phyloP scores from a whole-genome alignment of 2,113 vertebrate genomes.

The Thomomys bottae region DNA sequence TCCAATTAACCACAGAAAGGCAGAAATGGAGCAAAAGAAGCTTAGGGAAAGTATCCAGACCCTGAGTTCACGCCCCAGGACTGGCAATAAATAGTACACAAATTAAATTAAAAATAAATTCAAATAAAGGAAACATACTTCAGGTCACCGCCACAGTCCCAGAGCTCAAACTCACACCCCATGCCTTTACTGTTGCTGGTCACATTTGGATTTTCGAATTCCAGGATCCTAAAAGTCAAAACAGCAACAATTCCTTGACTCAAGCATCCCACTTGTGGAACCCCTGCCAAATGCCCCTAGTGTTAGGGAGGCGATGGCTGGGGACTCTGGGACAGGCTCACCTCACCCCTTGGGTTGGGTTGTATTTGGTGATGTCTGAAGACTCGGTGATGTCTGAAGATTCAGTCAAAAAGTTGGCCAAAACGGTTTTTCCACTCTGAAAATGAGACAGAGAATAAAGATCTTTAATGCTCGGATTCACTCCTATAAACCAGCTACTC shows the following conservation, averaged over 20 bases:
- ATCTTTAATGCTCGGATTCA: too few relatives aligned
- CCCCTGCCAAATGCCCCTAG: too few relatives aligned
- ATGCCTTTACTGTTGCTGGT: slow-evolving; percentile 84
- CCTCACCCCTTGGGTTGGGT: slow-evolving; percentile 95
- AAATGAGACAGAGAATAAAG: not conserved
- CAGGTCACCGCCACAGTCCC: slow-evolving; percentile 96
- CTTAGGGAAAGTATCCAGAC: too few relatives aligned
- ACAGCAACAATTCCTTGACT: not conserved
- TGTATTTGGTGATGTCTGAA: slow-evolving; percentile 90
- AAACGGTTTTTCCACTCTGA: slow-evolving; percentile 93
- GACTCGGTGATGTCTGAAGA: slow-evolving; percentile 86
- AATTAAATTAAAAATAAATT: too few relatives aligned
- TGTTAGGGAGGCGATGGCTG: fast-evolving
- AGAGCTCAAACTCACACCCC: slow-evolving; percentile 93
- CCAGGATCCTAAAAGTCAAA: slow-evolving; percentile 90
- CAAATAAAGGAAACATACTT: slow-evolving; percentile 89
- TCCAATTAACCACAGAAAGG: too few relatives aligned
- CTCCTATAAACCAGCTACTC: too few relatives aligned
- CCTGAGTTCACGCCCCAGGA: too few relatives aligned
- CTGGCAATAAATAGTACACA: too few relatives aligned
- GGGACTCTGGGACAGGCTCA: slow-evolving; percentile 71
- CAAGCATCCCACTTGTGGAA: fast-evolving
- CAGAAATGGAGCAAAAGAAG: too few relatives aligned
- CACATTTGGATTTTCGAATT: slow-evolving; percentile 92
- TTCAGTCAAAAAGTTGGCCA: slow-evolving; percentile 95